These are phyloP conservation scores for Drosophila maculinotata DNA, from an alignment of 2,888 invertebrate species.

Conservation along the genomic window DNA sequence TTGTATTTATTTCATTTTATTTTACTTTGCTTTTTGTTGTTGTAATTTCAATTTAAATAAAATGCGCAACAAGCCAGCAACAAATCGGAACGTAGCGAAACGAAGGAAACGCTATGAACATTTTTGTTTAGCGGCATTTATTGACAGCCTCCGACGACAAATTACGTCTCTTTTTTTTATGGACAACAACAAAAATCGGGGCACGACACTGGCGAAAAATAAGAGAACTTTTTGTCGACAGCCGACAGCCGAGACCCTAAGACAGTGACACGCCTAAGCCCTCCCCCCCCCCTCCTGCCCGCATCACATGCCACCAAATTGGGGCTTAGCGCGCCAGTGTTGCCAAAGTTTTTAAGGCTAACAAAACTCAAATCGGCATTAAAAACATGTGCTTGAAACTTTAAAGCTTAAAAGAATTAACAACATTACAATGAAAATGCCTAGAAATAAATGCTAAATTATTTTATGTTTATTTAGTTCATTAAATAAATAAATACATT, in stretches of 20 bases:
- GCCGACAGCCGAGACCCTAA: not conserved
- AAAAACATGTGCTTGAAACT: no score
- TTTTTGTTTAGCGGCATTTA: conserved; percentile 23
- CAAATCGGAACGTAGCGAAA: conserved; percentile 20
- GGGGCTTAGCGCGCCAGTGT: no score
- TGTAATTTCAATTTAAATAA: conserved; percentile 68
- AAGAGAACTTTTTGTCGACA: conserved; percentile 20
- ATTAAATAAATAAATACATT: no score
- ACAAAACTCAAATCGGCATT: no score
- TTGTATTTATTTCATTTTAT: conserved; percentile 1
- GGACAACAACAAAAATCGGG: conserved; percentile 24
- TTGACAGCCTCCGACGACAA: conserved; percentile 36
- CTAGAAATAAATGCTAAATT: no score
- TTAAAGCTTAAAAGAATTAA: no score
- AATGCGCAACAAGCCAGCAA: conserved; percentile 49
- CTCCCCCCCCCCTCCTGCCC: no score
- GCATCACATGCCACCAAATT: no score
- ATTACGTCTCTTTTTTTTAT: conserved; percentile 26
- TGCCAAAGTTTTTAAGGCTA: no score
- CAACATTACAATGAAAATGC: no score
- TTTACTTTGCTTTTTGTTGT: conserved; percentile 21
- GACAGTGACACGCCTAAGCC: conserved; percentile 16
- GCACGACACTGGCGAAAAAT: conserved; percentile 33
- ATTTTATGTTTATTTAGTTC: no score
- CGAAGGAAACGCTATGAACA: conserved; percentile 34